Percentiles rank a stretch among this genome's conserved stretches.
Evolutionary conservation across 2,888 invertebrate species (phyloP).

Genomic region (Alentia gelatinosa): DNA sequence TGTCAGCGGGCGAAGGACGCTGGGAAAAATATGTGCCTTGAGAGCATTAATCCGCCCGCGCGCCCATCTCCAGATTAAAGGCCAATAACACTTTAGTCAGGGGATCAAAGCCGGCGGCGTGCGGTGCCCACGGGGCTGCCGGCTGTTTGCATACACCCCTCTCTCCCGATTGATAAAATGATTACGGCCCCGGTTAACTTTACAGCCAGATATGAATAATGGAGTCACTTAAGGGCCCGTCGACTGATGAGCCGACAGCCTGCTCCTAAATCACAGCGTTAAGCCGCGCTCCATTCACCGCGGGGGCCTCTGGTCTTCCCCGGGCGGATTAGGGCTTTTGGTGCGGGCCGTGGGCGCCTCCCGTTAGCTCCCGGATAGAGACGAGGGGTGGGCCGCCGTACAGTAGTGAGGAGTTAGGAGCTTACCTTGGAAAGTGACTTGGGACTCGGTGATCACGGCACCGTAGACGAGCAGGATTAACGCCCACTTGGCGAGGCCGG

Average conservation of each 20-base stretch:
- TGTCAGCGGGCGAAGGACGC: not conserved
- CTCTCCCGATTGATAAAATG: not conserved
- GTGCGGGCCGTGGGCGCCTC: too few species aligned
- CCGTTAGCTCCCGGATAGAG: too few species aligned
- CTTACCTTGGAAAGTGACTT: constrained; percentile 39
- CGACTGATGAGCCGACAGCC: not conserved
- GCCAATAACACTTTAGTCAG: not conserved
- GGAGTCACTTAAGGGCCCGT: constrained; percentile 22
- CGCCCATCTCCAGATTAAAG: not conserved
- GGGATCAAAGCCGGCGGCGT: constrained; percentile 9
- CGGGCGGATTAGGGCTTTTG: not conserved
- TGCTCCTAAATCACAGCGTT: not conserved
- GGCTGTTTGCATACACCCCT: not conserved
- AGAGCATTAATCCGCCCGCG: constrained; percentile 7
- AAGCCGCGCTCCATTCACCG: constrained; percentile 8
- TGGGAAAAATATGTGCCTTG: not conserved
- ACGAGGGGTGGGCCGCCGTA: not conserved
- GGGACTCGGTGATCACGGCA: constrained; percentile 12
- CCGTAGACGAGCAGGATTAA: constrained; percentile 18
- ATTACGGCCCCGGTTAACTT: constrained; percentile 34
- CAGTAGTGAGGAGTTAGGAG: not conserved
- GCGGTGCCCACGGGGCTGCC: not conserved
- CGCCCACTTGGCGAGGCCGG: not conserved
- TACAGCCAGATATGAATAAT: constrained; percentile 39
- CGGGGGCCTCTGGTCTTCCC: not conserved